A percentile compares a stretch with the other conserved stretches of the same genome.
Conservation (phyloP, 2,113 vertebrate genomes). For the Dicentrarchus labrax region DNA sequence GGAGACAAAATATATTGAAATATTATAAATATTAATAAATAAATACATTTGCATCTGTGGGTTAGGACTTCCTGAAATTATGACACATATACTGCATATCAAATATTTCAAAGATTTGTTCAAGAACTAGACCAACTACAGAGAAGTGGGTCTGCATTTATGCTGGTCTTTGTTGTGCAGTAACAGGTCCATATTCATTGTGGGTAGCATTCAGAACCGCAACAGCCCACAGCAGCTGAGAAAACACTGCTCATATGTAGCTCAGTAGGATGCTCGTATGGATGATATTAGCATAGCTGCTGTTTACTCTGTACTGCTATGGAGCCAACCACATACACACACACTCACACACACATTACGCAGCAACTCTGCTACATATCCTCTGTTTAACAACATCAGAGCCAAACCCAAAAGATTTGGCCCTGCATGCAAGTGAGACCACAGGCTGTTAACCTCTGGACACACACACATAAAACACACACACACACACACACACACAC, state of each 20-base stretch:
- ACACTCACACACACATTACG: constrained; percentile 26
- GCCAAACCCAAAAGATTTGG: constrained; percentile 75
- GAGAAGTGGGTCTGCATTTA: constrained; percentile 18
- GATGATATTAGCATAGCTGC: constrained; percentile 75
- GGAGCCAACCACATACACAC: constrained; percentile 55
- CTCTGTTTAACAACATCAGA: constrained; percentile 64
- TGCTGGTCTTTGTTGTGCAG: constrained; percentile 56
- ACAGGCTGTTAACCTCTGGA: constrained; percentile 68
- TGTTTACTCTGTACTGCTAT: constrained; percentile 72
- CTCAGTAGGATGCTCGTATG: constrained; percentile 60
- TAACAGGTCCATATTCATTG: constrained; percentile 53
- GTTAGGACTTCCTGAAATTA: neutral
- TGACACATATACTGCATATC: neutral
- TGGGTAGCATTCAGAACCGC: constrained; percentile 48
- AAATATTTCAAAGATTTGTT: constrained; percentile 8
- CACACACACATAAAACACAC: constrained; percentile 26
- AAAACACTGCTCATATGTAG: constrained; percentile 73
- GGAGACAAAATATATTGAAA: neutral
- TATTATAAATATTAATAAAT: neutral
- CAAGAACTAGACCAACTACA: neutral
- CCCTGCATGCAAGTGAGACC: constrained; percentile 50
- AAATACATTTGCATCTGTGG: neutral
- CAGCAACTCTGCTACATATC: constrained; percentile 57
- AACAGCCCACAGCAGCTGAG: constrained; percentile 73
- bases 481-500: constrained; percentile 27